These are phyloP conservation scores for Myotis pilosus DNA, from an alignment of 2,797 vertebrate genomes.

Conservation along the genomic window DNA sequence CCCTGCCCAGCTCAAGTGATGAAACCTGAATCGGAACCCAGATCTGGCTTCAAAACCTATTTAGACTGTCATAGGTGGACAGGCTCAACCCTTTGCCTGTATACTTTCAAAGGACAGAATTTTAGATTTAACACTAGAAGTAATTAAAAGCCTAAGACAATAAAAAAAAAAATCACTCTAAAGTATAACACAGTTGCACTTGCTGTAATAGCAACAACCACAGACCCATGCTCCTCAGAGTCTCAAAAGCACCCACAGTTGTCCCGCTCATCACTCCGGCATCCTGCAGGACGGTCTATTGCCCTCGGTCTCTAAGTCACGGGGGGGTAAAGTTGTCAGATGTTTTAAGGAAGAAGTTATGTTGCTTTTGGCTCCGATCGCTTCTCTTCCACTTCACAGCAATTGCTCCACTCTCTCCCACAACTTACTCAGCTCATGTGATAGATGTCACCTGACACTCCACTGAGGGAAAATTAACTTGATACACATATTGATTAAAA, in stretches of 20 bases:
- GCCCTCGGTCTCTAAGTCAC: fast-evolving
- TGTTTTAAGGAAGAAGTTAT: not conserved
- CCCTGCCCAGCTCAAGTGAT: not conserved
- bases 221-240: no score
- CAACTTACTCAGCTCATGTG: not conserved
- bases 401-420: not conserved
- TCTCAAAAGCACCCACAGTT: fast-evolving
- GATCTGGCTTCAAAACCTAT: not conserved
- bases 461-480: not conserved
- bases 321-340: not conserved
- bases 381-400: not conserved
- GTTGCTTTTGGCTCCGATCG: not conserved
- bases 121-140: not conserved
- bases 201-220: not conserved
- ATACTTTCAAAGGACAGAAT: not conserved
- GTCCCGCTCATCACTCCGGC: not conserved
- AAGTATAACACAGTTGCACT: not conserved
- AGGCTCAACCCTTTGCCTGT: not conserved
- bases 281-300: fast-evolving
- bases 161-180: not conserved
- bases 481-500: not conserved
- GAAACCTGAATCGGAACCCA: not conserved
- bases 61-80: not conserved
- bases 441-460: not conserved
- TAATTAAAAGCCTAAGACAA: not conserved